Evolutionary conservation across 2,888 invertebrate species (phyloP), one percentile per base, ranked within the genome.

Genomic region (Spodoptera exigua): DNA sequence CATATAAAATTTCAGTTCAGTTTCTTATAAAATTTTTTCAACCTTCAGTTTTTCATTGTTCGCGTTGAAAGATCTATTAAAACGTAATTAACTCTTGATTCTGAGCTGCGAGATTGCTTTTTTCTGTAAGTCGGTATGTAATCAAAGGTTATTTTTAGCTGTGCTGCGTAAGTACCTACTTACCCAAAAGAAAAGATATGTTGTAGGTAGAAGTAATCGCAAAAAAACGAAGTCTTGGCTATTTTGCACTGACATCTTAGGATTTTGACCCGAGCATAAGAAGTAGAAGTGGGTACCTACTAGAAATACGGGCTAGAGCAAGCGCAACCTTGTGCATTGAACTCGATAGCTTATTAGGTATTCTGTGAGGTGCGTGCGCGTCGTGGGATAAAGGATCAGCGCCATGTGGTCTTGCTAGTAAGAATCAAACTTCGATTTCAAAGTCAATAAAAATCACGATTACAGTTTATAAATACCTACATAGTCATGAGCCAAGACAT

Each of bases 361-460:
- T 86, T 84, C 85, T 60, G 54, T 59, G 51, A 63, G 64, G 57
- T 55, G 70, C 70, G 57, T 70, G 55, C 64, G 55, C 67, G 66
- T 74, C 81, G 81, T 82, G 86, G 82, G 84, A 86, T 86, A 81
- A 82, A 73, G 66, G 73, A 80, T 78, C 79, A 76, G 76, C 69
- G 66, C 27, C 27, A 77, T 78, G 74, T 73, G 68, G 69, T 67
- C 70, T 68, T 45, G 39, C 40, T 59, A 48, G 11, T 49, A 48
- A 16, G 58, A n/a, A 61, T 47, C 47, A n/a, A 14, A 16, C 54
- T 57, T 54, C 18, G 44, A 62, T 66, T 74, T 73, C 49, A 52
- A 47, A 63, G 21, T 43, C 40, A 52, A 11, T 40, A 18, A 46
- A 32, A 47, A 54, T 46, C 45, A 21, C 57, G 47, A 36, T 56